Conservation (phyloP, 2,888 invertebrate genomes). For the Parasteatoda lunata region DNA sequence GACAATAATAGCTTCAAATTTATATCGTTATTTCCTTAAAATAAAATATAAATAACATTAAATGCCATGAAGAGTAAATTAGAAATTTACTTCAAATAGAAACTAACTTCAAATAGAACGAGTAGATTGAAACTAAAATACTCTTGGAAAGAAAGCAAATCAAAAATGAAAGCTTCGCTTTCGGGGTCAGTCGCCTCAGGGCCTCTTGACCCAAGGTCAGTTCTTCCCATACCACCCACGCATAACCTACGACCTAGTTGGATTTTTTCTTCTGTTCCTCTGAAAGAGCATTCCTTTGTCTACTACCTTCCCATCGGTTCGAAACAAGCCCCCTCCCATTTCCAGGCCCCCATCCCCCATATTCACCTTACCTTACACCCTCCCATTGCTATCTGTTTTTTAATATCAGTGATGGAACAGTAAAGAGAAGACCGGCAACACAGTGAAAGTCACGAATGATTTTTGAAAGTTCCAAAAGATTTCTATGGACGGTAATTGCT, state of each 20-base stretch:
- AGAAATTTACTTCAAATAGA: slow-evolving; percentile 28
- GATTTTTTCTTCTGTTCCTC: slow-evolving; percentile 18
- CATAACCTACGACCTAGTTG: slow-evolving; percentile 48
- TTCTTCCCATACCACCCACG: slow-evolving; percentile 67
- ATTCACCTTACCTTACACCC: slow-evolving; percentile 21
- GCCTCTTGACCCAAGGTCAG: slow-evolving; percentile 56
- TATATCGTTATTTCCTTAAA: no score
- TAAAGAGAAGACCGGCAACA: slow-evolving; percentile 1
- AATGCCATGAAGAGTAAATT: slow-evolving; percentile 8
- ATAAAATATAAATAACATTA: not conserved
- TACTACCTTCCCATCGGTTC: slow-evolving; percentile 18
- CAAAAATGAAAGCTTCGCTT: slow-evolving; percentile 16
- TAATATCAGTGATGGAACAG: slow-evolving; percentile 48
- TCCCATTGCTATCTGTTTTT: not conserved
- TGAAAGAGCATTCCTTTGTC: slow-evolving; percentile 59
- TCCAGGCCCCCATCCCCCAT: slow-evolving; percentile 7
- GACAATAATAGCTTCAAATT: no score
- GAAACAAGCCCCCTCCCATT: not conserved
- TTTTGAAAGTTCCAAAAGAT: slow-evolving; percentile 12
- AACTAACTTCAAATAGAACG: not conserved
- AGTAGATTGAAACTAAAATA: slow-evolving; percentile 2
- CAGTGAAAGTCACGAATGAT: slow-evolving; percentile 45
- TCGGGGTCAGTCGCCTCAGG: slow-evolving; percentile 59
- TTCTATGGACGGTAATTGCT: slow-evolving; percentile 47
- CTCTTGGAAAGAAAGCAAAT: slow-evolving; percentile 11